Conservation (phyloP, 2,888 invertebrate genomes). For the Seira ritae region DNA sequence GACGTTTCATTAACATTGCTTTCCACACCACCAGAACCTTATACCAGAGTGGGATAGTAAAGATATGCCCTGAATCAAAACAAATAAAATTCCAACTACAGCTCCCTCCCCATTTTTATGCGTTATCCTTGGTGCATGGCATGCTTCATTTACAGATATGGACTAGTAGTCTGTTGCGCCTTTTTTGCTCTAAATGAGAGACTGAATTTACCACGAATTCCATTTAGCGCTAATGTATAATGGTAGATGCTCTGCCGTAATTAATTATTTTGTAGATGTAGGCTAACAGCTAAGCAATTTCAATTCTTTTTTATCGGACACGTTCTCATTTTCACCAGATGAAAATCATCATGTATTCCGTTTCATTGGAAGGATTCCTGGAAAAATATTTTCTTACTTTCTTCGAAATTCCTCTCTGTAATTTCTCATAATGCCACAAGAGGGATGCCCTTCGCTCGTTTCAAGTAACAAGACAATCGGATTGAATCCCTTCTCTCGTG, state of each 20-base stretch:
- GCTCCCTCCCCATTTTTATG: too few relatives aligned
- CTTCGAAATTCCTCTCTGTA: too few relatives aligned
- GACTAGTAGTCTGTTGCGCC: too few relatives aligned
- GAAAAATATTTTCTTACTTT: too few relatives aligned
- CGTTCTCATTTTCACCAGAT: slow-evolving; percentile 2
- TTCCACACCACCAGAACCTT: not conserved
- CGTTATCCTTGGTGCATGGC: too few relatives aligned
- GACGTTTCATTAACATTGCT: slow-evolving; percentile 8
- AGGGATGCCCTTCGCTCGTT: not conserved
- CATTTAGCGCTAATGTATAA: not conserved
- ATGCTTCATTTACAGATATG: too few relatives aligned
- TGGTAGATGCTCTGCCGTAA: not conserved
- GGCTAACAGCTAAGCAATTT: not conserved
- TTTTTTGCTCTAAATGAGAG: not conserved
- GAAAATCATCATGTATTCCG: not conserved
- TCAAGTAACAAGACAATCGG: not conserved
- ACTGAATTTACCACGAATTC: not conserved
- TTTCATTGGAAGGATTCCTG: too few relatives aligned
- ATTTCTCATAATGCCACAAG: not conserved
- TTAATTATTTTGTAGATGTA: not conserved
- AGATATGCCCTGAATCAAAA: too few relatives aligned
- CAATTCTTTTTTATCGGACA: not conserved
- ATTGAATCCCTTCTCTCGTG: not conserved
- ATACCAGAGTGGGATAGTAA: too few relatives aligned
- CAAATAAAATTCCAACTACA: too few relatives aligned